Evolutionary conservation across 2,888 invertebrate genomes (phyloP), one percentile per base, ranked within the genome.

Genomic region (Cylindroiulus punctatus): DNA sequence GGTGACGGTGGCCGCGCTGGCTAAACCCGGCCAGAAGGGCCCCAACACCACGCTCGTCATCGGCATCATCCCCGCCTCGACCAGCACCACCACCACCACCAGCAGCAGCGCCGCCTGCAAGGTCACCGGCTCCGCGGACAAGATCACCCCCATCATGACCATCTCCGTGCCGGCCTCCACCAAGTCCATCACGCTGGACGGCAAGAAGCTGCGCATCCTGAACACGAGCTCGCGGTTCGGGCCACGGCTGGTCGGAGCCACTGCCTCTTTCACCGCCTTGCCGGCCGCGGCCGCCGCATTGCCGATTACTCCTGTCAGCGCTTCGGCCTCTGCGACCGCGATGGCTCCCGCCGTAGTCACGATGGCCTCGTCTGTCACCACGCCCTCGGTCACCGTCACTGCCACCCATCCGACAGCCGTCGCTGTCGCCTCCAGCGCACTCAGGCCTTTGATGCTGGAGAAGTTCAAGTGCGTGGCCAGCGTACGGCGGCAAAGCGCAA

Each of bases 391-490:
- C 10, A 30, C 30, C 12, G 30, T 76, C 12, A 30, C 30, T 14
- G 5, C 65, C n/a, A 26, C 26, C 22, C 1, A n/a, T 26, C 65
- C 30, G 7, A 76, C 76, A 10, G 12, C 76, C 30, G 22, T 22
- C 3, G 76, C 26, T 22, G 22, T 12, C 3, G 26, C 76, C 76
- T 26, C 76, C 22, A 7, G 3, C 22, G 76, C 30, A 12, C n/a
- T 52, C n/a, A 30, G 76, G 26, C 30, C 14, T 14, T 14, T 76
- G 76, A 30, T 7, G 22, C 7, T 65, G 65, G 65, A 65, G 5
- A 65, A 65, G 65, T 65, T 65, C 10, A 65, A 10, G 65, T 65
- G 22, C 65, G 65, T 65, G 65, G 65, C 65, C 65, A 65, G 26
- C 65, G 65, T 65, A 22, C 65, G 22, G 65, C 65, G 26, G 19